phyloP scores from a whole-genome alignment of 1,140 invertebrate genomes.

The Potamilus streckersoni region DNA sequence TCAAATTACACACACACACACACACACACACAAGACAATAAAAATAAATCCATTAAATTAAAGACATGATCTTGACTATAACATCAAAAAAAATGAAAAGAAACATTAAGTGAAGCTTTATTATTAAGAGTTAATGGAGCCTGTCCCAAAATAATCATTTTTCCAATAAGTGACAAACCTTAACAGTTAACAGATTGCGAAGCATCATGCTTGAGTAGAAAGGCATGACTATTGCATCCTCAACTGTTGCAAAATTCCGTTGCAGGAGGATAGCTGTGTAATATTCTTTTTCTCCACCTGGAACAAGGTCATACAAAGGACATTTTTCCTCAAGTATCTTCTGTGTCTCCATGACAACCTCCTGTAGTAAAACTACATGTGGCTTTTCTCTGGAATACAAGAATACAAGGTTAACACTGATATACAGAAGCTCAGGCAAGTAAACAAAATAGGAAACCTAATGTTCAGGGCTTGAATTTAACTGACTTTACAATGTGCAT shows the following conservation, averaged over 20 bases:
- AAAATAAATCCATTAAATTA: too few species aligned
- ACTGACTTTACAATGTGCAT: too few species aligned
- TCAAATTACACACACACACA: too few species aligned
- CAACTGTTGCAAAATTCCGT: slow-evolving; percentile 65
- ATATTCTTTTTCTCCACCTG: slow-evolving; percentile 59
- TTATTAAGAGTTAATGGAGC: too few species aligned
- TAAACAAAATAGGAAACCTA: too few species aligned
- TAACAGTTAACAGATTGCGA: slow-evolving; percentile 70
- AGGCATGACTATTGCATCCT: slow-evolving; percentile 65
- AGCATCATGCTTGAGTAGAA: slow-evolving; percentile 70
- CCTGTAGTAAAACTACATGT: slow-evolving; percentile 76
- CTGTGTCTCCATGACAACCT: slow-evolving; percentile 71
- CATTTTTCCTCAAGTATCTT: slow-evolving; percentile 48
- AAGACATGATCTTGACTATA: too few species aligned
- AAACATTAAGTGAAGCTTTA: too few species aligned
- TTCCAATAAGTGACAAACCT: slow-evolving; percentile 37
- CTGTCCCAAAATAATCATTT: too few species aligned
- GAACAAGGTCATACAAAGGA: slow-evolving; percentile 64
- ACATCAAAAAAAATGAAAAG: too few species aligned
- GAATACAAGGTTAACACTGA: too few species aligned
- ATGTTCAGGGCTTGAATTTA: too few species aligned
- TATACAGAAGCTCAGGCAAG: too few species aligned
- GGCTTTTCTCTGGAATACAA: slow-evolving; percentile 70
- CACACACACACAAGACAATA: neutral
- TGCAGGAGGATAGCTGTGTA: slow-evolving; percentile 71